phyloP scores from a whole-genome alignment of 1,140 invertebrate species.

The Atta texana region DNA sequence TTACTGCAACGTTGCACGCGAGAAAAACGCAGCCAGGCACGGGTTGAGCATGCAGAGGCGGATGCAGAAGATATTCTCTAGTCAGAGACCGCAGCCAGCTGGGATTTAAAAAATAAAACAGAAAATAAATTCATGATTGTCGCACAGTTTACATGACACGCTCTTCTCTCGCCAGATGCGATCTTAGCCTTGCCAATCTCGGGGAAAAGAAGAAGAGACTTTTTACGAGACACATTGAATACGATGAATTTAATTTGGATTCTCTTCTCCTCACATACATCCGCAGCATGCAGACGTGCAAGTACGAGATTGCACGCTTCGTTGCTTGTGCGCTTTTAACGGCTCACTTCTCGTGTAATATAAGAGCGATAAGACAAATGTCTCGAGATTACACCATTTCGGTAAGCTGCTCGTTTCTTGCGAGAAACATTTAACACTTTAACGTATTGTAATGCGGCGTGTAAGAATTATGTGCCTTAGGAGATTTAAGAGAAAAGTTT shows the following conservation, averaged over 20 bases:
- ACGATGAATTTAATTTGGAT: constrained; percentile 16
- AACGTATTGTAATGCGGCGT: background rate
- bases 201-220: background rate
- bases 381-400: constrained; percentile 53
- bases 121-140: background rate
- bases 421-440: constrained; percentile 35
- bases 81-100: background rate
- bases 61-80: constrained; percentile 39
- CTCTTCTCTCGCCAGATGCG: no score
- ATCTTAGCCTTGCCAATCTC: background rate
- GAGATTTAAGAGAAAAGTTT: background rate
- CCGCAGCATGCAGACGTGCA: background rate
- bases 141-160: background rate
- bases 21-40: constrained; percentile 20
- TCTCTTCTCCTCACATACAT: background rate
- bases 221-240: background rate
- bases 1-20: constrained; percentile 44
- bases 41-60: constrained; percentile 8
- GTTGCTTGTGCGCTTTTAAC: constrained; percentile 37
- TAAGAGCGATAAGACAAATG: constrained; percentile 58
- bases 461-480: background rate
- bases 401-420: constrained; percentile 15
- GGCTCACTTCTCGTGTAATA: constrained; percentile 29
- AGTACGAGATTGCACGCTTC: constrained; percentile 22
- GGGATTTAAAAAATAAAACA: background rate